These are phyloP conservation scores for Channallabes apus DNA, from an alignment of 2,797 vertebrate species.

Conservation along the genomic window DNA sequence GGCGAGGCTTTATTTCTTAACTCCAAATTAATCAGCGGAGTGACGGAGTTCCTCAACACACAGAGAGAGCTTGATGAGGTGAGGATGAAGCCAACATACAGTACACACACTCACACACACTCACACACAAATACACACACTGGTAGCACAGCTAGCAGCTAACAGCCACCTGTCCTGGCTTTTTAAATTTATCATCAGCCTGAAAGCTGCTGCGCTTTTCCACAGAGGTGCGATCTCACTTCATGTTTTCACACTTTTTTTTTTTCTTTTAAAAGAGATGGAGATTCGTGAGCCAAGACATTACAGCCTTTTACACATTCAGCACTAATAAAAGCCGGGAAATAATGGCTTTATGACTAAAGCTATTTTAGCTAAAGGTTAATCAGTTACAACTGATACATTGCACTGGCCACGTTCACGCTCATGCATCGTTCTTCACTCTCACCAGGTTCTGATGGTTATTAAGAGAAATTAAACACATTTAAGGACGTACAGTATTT, in stretches of 20 bases:
- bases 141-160: background rate
- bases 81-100: slow-evolving; percentile 53
- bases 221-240: background rate
- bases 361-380: background rate
- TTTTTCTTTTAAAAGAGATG: no score
- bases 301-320: background rate
- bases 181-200: no score
- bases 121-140: no score
- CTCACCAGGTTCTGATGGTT: background rate
- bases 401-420: background rate
- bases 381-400: background rate
- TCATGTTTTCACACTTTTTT: background rate
- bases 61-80: slow-evolving; percentile 91
- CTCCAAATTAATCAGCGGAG: slow-evolving; percentile 93
- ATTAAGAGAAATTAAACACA: background rate
- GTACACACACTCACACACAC: no score
- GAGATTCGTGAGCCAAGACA: background rate
- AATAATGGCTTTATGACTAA: background rate
- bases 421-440: background rate
- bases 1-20: slow-evolving; percentile 98
- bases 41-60: slow-evolving; percentile 96
- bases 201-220: background rate
- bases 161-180: background rate
- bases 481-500: background rate
- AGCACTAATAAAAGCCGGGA: background rate